Evolutionary conservation across 2,113 vertebrate genomes (phyloP).

Genomic region (Campylomormyrus numenius): DNA sequence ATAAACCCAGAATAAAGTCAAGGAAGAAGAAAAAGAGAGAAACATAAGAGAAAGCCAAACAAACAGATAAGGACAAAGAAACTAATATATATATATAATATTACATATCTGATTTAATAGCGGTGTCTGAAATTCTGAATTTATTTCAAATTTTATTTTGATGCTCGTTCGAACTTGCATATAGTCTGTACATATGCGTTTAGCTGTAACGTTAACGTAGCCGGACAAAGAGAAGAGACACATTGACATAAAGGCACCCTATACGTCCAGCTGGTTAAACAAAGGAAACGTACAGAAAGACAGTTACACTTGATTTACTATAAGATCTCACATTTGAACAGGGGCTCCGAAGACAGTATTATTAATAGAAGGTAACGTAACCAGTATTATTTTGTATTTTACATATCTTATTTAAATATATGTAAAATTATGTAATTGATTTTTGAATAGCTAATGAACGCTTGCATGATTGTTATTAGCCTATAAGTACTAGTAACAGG

Average conservation of each 20-base stretch:
- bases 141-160: conserved; percentile 26
- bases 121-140: conserved; percentile 27
- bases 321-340: conserved; percentile 30
- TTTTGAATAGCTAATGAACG: conserved; percentile 57
- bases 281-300: conserved; percentile 54
- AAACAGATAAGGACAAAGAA: conserved; percentile 8
- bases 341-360: conserved; percentile 28
- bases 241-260: conserved; percentile 52
- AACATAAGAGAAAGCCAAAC: not conserved
- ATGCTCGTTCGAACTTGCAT: conserved; percentile 20
- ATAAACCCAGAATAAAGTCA: not conserved
- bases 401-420: conserved; percentile 12
- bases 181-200: not conserved
- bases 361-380: conserved; percentile 31
- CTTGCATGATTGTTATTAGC: conserved; percentile 58
- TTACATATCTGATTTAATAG: not conserved
- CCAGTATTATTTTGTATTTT: conserved; percentile 27
- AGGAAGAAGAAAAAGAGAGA: not conserved
- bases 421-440: conserved; percentile 39
- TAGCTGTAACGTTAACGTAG: conserved; percentile 31
- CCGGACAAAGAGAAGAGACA: conserved; percentile 64
- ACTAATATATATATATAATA: conserved; percentile 1
- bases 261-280: conserved; percentile 63
- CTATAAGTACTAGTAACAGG: conserved; percentile 29
- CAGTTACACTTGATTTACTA: conserved; percentile 4